These are phyloP conservation scores for Eumerus sabulonum DNA, from an alignment of 2,888 invertebrate genomes.

Conservation along the genomic window DNA sequence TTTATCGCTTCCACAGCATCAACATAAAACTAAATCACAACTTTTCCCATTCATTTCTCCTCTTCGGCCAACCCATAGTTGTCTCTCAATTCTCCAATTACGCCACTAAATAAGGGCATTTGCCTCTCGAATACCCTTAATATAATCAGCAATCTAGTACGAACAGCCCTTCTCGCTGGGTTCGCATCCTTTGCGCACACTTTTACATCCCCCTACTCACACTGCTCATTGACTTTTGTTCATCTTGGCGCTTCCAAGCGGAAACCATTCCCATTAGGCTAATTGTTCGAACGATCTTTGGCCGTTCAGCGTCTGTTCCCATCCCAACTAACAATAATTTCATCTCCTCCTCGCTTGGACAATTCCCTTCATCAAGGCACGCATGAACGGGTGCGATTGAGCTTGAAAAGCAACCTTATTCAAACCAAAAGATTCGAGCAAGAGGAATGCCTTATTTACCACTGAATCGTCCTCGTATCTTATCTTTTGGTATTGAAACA, in stretches of 20 bases:
- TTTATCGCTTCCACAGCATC: constrained; percentile 27
- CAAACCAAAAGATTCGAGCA: constrained; percentile 2
- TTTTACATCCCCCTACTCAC: not conserved
- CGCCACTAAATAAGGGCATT: constrained; percentile 52
- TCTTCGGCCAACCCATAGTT: not conserved
- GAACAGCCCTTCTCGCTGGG: not conserved
- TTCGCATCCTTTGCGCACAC: constrained; percentile 2
- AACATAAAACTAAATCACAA: constrained; percentile 37
- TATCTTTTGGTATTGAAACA: not conserved
- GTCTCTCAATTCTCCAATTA: constrained; percentile 44
- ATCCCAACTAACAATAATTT: constrained; percentile 13
- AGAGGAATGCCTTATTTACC: constrained; percentile 27
- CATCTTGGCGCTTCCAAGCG: constrained; percentile 4
- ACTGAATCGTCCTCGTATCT: not conserved
- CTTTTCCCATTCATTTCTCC: not conserved
- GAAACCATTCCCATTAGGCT: constrained; percentile 54
- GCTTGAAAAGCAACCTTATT: constrained; percentile 3
- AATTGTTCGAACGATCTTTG: constrained; percentile 51
- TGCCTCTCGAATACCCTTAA: constrained; percentile 20
- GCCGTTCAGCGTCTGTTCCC: constrained; percentile 5
- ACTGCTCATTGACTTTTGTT: constrained; percentile 12
- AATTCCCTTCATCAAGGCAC: constrained; percentile 30
- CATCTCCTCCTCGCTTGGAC: constrained; percentile 30
- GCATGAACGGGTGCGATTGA: constrained; percentile 32
- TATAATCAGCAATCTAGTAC: constrained; percentile 29